phyloP scores from a whole-genome alignment of 2,113 vertebrate species.

The Petrocephalus zakoni region DNA sequence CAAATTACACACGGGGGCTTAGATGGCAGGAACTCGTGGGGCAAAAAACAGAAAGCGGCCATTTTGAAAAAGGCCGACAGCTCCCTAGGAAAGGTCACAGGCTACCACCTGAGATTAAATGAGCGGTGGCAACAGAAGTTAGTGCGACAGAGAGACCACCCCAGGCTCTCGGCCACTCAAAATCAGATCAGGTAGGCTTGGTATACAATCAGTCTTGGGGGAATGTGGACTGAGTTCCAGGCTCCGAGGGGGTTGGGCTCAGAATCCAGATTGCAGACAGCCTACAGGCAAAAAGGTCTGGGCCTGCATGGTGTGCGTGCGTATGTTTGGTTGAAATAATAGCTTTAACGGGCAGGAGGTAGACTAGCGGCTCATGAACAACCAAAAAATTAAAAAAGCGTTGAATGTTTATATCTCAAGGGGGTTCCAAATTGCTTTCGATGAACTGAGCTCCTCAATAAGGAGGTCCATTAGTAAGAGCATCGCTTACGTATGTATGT shows the following conservation, averaged over 20 bases:
- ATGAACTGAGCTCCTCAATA: not conserved
- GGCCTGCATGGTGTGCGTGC: slow-evolving; percentile 19
- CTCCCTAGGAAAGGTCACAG: slow-evolving; percentile 11
- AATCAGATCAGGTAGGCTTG: slow-evolving; percentile 53
- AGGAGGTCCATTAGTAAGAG: not conserved
- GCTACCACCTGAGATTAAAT: not conserved
- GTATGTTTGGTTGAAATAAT: slow-evolving; percentile 9
- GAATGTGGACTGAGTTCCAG: slow-evolving; percentile 43
- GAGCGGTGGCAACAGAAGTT: slow-evolving; percentile 15
- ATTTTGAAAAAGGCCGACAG: not conserved
- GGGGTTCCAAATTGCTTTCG: not conserved
- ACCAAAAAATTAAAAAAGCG: not conserved
- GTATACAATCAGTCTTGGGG: slow-evolving; percentile 47
- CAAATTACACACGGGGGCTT: not conserved
- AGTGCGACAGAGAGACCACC: slow-evolving; percentile 6
- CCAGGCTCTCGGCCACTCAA: slow-evolving; percentile 49
- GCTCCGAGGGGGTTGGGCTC: slow-evolving; percentile 28
- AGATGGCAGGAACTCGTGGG: not conserved
- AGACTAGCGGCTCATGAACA: not conserved
- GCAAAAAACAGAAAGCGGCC: not conserved
- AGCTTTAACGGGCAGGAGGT: not conserved
- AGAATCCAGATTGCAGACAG: slow-evolving; percentile 36
- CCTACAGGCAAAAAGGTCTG: slow-evolving; percentile 37
- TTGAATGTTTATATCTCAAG: not conserved
- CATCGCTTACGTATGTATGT: not conserved